phyloP scores from a whole-genome alignment of 2,113 vertebrate genomes.

The Panurus biarmicus region DNA sequence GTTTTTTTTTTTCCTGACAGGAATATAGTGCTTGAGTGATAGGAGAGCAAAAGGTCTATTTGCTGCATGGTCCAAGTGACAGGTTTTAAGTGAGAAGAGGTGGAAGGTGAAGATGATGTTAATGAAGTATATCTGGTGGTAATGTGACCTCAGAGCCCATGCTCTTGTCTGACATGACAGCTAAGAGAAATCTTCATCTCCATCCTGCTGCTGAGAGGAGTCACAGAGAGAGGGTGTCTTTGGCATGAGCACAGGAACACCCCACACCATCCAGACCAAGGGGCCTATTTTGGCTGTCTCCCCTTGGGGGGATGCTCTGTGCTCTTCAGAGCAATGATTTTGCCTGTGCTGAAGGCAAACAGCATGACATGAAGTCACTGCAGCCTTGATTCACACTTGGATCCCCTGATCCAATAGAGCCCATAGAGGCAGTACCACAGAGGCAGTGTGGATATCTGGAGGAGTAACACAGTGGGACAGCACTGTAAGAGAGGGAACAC shows the following conservation, averaged over 20 bases:
- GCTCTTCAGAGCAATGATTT: neutral
- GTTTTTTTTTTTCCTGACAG: neutral
- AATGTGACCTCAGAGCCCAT: neutral
- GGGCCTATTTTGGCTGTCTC: neutral
- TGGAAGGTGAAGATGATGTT: neutral
- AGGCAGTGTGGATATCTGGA: neutral
- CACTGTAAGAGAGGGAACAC: neutral
- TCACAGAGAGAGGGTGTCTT: neutral
- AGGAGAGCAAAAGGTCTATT: conserved; percentile 23
- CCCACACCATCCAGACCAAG: neutral
- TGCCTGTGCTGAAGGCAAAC: neutral
- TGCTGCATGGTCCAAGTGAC: neutral
- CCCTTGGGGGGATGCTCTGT: accelerated
- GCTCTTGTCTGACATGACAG: conserved; percentile 6
- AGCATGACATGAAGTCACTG: accelerated
- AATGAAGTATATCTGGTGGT: neutral
- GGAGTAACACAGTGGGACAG: neutral
- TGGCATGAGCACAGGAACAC: neutral
- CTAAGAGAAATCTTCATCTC: neutral
- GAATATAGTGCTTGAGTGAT: conserved; percentile 7
- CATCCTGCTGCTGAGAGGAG: neutral
- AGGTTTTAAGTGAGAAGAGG: neutral
- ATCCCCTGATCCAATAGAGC: neutral
- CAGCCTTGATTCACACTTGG: neutral
- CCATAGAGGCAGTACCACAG: neutral